Conservation (phyloP, 2,797 vertebrate species). For the Cyclura pinguis region DNA sequence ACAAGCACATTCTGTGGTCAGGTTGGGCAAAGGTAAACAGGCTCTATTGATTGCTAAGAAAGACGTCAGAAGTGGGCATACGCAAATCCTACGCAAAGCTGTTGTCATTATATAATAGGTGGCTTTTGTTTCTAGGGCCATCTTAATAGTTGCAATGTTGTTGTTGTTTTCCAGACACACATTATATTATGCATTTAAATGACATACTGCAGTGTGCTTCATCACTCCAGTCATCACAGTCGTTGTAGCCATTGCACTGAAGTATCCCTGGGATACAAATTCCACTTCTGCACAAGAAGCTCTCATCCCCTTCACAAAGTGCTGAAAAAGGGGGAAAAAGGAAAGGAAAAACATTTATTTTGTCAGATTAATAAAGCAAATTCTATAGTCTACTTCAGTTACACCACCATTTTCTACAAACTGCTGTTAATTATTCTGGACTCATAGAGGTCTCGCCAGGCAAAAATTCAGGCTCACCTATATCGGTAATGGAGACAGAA, state of each 20-base stretch:
- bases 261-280: conserved; percentile 89
- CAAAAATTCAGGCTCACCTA: background rate
- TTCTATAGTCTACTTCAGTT: background rate
- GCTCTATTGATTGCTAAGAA: background rate
- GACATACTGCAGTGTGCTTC: conserved; percentile 90
- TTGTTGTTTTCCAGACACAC: background rate
- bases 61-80: background rate
- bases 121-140: conserved; percentile 6
- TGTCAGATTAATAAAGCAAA: background rate
- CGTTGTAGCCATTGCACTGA: conserved; percentile 93
- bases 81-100: background rate
- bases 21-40: conserved; percentile 36
- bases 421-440: background rate
- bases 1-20: background rate
- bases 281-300: conserved; percentile 89
- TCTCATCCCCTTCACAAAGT: conserved; percentile 85
- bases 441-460: background rate
- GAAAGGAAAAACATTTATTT: background rate
- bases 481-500: background rate
- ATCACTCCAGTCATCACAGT: conserved; percentile 97
- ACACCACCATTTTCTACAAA: background rate
- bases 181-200: background rate
- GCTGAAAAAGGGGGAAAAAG: conserved; percentile 72
- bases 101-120: background rate
- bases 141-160: background rate